phyloP scores from a whole-genome alignment of 2,113 vertebrate species.

The Tursiops truncatus region DNA sequence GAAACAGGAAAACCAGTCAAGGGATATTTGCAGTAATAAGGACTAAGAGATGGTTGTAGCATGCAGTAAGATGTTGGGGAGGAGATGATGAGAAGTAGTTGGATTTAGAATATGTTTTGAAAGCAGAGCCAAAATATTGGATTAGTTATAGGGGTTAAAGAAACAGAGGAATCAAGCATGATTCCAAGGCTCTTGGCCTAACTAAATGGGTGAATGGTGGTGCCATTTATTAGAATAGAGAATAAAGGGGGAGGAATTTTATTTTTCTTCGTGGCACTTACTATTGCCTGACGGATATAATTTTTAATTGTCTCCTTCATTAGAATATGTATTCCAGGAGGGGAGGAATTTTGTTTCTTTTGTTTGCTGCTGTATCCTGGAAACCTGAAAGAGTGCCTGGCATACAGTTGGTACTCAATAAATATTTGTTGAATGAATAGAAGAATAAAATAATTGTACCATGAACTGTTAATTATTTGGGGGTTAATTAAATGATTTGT shows the following conservation, averaged over 20 bases:
- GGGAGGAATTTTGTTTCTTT: constrained; percentile 6
- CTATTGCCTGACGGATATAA: background rate
- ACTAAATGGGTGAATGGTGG: background rate
- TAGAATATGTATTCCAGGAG: background rate
- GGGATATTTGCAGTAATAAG: background rate
- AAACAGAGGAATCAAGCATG: background rate
- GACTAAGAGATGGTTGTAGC: background rate
- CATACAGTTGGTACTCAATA: background rate
- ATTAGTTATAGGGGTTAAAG: background rate
- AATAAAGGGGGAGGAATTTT: background rate
- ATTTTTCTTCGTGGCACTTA: background rate
- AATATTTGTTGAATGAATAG: constrained; percentile 27
- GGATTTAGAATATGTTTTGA: constrained; percentile 6
- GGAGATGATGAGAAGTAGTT: background rate
- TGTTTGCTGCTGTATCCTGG: background rate
- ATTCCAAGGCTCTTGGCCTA: background rate
- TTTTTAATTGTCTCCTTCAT: background rate
- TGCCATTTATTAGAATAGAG: background rate
- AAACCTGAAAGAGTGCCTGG: background rate
- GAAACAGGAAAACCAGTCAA: background rate
- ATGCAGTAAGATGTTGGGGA: background rate
- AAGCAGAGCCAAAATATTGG: background rate
- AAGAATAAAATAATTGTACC: background rate
- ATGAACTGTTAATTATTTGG: background rate
- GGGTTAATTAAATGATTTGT: background rate